These are phyloP conservation scores for Drosophila melanica DNA, from an alignment of 1,140 invertebrate species.

Conservation along the genomic window DNA sequence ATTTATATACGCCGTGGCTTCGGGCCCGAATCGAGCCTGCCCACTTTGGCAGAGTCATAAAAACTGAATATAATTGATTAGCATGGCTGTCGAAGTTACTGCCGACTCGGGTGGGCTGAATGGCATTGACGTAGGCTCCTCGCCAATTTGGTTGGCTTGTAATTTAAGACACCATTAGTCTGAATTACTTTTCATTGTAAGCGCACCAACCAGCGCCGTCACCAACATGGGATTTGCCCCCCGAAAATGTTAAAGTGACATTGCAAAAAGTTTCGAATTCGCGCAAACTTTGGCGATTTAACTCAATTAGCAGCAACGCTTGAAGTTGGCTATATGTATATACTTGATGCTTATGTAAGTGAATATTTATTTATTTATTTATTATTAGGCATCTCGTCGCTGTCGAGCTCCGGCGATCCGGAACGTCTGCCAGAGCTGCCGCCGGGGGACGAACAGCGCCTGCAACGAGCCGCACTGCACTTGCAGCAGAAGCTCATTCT, in stretches of 20 bases:
- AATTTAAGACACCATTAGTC: conserved; percentile 68
- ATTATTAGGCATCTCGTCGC: conserved; percentile 92
- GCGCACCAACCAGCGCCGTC: too few relatives aligned
- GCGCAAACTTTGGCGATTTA: conserved; percentile 63
- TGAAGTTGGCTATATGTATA: conserved; percentile 38
- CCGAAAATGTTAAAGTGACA: conserved; percentile 14
- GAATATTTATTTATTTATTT: conserved; percentile 1
- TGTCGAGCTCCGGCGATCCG: conserved; percentile 89
- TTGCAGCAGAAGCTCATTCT: conserved; percentile 92
- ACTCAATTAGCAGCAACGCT: conserved; percentile 58
- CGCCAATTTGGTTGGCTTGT: conserved; percentile 63
- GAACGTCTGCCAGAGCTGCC: conserved; percentile 90
- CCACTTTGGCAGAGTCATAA: conserved; percentile 57
- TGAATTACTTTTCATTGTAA: conserved; percentile 26
- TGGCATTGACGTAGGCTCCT: conserved; percentile 67
- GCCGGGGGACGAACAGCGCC: conserved; percentile 90
- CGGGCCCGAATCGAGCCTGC: conserved; percentile 1
- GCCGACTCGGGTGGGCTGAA: neutral
- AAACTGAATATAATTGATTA: conserved; percentile 82
- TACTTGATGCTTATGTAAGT: neutral
- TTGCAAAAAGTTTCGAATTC: conserved; percentile 49
- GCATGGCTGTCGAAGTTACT: conserved; percentile 43
- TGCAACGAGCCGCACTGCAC: conserved; percentile 90
- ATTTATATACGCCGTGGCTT: conserved; percentile 3
- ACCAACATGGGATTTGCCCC: too few relatives aligned